Evolutionary conservation across 2,888 invertebrate genomes (phyloP).

Genomic region (Alviniconcha strummeri): DNA sequence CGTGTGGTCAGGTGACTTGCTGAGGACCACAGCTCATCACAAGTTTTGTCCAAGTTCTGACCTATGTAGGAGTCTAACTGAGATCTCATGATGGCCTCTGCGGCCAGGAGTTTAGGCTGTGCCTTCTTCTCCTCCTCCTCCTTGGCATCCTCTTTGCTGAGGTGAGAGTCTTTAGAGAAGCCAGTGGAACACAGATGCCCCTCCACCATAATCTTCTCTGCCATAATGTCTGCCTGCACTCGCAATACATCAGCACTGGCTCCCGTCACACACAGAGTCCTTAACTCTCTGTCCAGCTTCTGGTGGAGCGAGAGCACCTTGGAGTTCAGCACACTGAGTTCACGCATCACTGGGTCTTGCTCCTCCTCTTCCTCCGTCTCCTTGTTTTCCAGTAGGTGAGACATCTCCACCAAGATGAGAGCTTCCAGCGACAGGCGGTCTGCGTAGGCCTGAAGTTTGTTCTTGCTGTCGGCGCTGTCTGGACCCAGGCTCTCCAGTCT

Average conservation of each 20-base stretch:
- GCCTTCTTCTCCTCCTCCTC: slow-evolving; percentile 52
- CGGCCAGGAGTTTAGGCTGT: slow-evolving; percentile 56
- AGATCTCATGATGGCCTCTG: slow-evolving; percentile 62
- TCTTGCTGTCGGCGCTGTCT: slow-evolving; percentile 24
- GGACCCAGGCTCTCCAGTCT: slow-evolving; percentile 37
- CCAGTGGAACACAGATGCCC: slow-evolving; percentile 56
- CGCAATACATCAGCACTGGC: slow-evolving; percentile 75
- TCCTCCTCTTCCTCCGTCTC: slow-evolving; percentile 50
- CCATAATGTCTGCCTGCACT: slow-evolving; percentile 84
- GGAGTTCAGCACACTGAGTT: slow-evolving; percentile 59
- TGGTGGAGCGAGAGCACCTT: slow-evolving; percentile 43
- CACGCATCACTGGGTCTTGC: slow-evolving; percentile 54
- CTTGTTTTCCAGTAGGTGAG: slow-evolving; percentile 58
- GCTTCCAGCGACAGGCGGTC: slow-evolving; percentile 66
- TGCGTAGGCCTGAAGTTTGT: slow-evolving; percentile 57
- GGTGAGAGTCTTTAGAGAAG: slow-evolving; percentile 34
- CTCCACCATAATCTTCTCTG: slow-evolving; percentile 77
- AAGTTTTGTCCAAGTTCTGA: slow-evolving; percentile 51
- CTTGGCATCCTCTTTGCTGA: slow-evolving; percentile 45
- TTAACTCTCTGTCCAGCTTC: slow-evolving; percentile 52
- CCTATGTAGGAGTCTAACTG: slow-evolving; percentile 61
- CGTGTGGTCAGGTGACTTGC: slow-evolving; percentile 59
- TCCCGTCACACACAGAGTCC: slow-evolving; percentile 54
- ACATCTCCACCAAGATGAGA: slow-evolving; percentile 63
- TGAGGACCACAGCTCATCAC: slow-evolving; percentile 52